Conservation (phyloP, 37 sponge, comb jelly and placozoan species). For the Corticium candelabrum region DNA sequence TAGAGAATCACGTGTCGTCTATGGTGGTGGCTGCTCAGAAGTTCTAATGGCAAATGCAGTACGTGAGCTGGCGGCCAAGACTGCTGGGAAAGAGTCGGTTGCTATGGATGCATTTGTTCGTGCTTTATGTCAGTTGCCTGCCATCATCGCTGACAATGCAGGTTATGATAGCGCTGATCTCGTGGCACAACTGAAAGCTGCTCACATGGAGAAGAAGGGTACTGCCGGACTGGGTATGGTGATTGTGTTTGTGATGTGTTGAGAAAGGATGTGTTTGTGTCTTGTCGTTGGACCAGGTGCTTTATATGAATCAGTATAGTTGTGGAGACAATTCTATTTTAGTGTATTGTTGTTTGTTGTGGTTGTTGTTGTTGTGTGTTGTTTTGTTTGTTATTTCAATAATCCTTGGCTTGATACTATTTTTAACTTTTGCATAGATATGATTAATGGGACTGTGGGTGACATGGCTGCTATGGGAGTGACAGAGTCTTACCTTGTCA, state of each 20-base stretch:
- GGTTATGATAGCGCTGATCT: conserved; percentile 96
- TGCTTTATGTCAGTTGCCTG: conserved; percentile 85
- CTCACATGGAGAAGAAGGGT: conserved; percentile 63
- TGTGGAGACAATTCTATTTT: background rate
- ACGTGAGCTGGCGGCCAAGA: conserved; percentile 62
- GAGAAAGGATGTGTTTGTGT: too few species aligned
- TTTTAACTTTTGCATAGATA: conserved; percentile 55
- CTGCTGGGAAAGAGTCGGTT: conserved; percentile 90
- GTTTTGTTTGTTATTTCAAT: background rate
- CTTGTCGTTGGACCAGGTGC: too few species aligned
- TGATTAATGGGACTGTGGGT: conserved; percentile 60
- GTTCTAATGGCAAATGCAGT: conserved; percentile 97
- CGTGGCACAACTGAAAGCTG: conserved; percentile 70
- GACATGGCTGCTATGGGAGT: conserved; percentile 84
- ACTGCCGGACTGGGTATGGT: conserved; percentile 71
- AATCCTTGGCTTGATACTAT: too few species aligned
- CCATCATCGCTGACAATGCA: conserved; percentile 93
- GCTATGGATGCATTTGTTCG: conserved; percentile 93
- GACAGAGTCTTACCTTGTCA: conserved; percentile 89
- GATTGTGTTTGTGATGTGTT: conserved; percentile 3
- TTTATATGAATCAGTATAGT: too few species aligned
- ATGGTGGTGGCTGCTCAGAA: conserved; percentile 94
- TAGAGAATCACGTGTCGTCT: conserved; percentile 83
- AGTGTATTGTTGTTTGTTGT: background rate
- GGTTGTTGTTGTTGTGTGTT: background rate